Percentiles rank a stretch among this genome's conserved stretches.
These are phyloP conservation scores for Augiades crinisus DNA, from an alignment of 2,888 invertebrate species.

Conservation along the genomic window DNA sequence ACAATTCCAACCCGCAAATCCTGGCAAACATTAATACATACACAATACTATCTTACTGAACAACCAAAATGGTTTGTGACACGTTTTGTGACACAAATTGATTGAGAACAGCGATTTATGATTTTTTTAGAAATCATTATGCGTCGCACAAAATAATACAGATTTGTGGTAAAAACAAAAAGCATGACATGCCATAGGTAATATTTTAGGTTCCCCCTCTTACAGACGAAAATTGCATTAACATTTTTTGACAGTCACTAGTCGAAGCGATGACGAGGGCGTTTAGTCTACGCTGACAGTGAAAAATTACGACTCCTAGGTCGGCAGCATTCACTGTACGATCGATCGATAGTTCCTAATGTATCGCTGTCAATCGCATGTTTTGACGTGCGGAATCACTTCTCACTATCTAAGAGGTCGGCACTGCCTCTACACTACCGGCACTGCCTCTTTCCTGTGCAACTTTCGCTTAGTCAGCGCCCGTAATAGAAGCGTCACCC, in stretches of 20 bases:
- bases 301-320: conserved; percentile 71
- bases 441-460: conserved; percentile 42
- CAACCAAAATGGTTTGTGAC: conserved; percentile 7
- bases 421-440: conserved; percentile 40
- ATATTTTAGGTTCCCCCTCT: conserved; percentile 55
- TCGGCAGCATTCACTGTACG: conserved; percentile 53
- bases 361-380: conserved; percentile 75
- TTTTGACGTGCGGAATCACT: conserved; percentile 72
- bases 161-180: conserved; percentile 44
- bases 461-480: conserved; percentile 59
- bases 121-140: too few relatives aligned
- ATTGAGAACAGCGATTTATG: conserved; percentile 33
- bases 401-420: conserved; percentile 53
- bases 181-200: conserved; percentile 40
- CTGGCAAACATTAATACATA: conserved; percentile 50
- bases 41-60: conserved; percentile 30
- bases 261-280: conserved; percentile 69
- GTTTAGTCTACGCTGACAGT: conserved; percentile 73
- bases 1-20: conserved; percentile 44
- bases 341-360: conserved; percentile 75
- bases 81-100: conserved; percentile 46
- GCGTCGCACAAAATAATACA: too few relatives aligned
- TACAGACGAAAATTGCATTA: conserved; percentile 66
- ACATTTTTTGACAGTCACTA: conserved; percentile 74
- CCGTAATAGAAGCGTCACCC: conserved; percentile 52